Evolutionary conservation across 1,140 invertebrate genomes (phyloP).

Genomic region (Steinernema feltiae): DNA sequence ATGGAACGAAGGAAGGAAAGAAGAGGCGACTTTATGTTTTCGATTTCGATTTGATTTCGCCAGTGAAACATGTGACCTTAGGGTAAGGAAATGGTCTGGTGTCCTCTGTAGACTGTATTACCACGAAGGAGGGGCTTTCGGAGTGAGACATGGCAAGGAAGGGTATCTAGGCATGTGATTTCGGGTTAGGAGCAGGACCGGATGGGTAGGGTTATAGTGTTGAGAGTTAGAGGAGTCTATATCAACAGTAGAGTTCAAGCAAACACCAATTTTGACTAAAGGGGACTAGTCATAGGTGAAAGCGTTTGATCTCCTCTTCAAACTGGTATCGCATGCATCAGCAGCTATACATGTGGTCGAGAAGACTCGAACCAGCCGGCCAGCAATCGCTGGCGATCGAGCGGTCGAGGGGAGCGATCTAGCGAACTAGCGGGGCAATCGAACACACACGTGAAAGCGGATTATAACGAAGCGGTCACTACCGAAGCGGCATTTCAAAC

Average conservation of each 20-base stretch:
- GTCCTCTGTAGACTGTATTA: slow-evolving; percentile 9
- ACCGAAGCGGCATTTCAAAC: slow-evolving; percentile 8
- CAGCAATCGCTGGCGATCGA: neutral
- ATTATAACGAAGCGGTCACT: slow-evolving; percentile 6
- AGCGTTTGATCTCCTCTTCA: neutral
- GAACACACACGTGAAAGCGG: slow-evolving; percentile 7
- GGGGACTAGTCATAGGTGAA: neutral
- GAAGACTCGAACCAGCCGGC: neutral
- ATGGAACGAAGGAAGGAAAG: slow-evolving; percentile 16
- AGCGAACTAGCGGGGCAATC: neutral
- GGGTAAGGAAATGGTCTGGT: neutral
- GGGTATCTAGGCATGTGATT: slow-evolving; percentile 5
- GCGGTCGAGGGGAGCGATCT: neutral
- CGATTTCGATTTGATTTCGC: neutral
- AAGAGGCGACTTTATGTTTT: slow-evolving; percentile 14
- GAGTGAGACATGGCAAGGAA: neutral
- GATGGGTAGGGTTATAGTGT: neutral
- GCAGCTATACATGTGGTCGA: neutral
- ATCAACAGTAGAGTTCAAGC: slow-evolving; percentile 12
- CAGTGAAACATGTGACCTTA: slow-evolving; percentile 13
- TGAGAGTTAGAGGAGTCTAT: neutral
- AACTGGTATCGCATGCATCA: slow-evolving; percentile 13
- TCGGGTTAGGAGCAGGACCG: neutral
- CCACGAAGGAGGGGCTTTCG: neutral
- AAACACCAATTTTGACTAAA: neutral